Conservation (phyloP, 2,888 invertebrate genomes). For the Eupithecia inturbata region DNA sequence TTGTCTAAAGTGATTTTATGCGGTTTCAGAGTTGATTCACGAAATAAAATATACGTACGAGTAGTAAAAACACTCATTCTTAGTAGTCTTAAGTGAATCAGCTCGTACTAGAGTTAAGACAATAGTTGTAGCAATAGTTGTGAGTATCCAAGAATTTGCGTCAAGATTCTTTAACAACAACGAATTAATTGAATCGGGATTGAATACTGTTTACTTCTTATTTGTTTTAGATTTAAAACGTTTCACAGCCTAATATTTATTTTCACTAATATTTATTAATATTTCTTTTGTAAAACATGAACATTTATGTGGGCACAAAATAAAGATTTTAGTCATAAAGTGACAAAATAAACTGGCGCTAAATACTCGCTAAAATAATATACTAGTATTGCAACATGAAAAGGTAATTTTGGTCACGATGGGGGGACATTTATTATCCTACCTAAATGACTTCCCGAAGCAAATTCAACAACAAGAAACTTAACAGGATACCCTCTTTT, state of each 20-base stretch:
- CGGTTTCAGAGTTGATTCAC: background rate
- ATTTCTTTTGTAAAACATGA: background rate
- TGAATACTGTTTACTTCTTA: background rate
- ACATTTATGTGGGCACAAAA: background rate
- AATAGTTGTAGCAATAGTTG: background rate
- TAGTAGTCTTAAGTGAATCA: background rate
- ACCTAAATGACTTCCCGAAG: background rate
- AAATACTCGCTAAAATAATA: too few relatives aligned
- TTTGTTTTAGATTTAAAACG: background rate
- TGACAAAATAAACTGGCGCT: background rate
- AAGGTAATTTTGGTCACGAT: background rate
- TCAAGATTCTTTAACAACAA: background rate
- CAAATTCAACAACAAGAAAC: background rate
- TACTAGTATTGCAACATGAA: background rate
- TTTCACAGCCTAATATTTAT: background rate
- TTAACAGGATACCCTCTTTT: conserved; percentile 16
- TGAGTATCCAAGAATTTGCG: background rate
- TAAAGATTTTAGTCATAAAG: background rate
- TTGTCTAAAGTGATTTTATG: background rate
- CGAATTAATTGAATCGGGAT: background rate
- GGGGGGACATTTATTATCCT: background rate
- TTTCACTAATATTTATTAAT: background rate
- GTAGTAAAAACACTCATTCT: background rate
- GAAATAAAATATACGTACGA: background rate
- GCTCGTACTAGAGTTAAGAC: background rate